These are phyloP conservation scores for Cheirogaleus major DNA, from an alignment of 2,797 vertebrate species.

Conservation along the genomic window DNA sequence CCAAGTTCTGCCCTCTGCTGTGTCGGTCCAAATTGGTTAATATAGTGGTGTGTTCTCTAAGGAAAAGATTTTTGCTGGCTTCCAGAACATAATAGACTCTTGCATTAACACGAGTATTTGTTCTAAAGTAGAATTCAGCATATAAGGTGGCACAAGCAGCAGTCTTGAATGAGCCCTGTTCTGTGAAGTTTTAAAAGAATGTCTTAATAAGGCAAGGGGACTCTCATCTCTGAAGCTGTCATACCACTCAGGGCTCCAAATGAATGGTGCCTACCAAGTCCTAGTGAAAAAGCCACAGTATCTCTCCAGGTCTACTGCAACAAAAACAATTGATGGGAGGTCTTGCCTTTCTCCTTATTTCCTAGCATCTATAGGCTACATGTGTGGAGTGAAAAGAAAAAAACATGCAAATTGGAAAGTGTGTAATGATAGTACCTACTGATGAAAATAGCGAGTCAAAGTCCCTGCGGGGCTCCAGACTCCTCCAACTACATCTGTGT, in stretches of 20 bases:
- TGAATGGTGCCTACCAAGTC: not conserved
- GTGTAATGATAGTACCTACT: not conserved
- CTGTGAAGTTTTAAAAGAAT: not conserved
- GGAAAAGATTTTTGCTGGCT: conserved; percentile 5
- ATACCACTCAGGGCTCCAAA: not conserved
- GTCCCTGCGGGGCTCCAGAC: not conserved
- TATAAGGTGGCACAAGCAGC: not conserved
- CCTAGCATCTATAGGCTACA: not conserved
- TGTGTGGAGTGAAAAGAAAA: not conserved
- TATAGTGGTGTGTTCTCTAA: not conserved
- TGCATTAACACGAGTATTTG: not conserved
- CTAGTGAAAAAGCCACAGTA: not conserved
- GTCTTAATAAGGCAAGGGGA: not conserved
- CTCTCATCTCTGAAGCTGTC: not conserved
- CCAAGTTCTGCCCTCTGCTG: conserved; percentile 57
- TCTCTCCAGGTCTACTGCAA: not conserved
- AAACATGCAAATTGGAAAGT: not conserved
- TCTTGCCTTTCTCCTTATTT: not conserved
- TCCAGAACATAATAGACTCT: not conserved
- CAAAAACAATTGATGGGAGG: not conserved
- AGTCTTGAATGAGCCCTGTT: not conserved
- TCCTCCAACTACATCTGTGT: not conserved
- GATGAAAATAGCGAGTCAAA: not conserved
- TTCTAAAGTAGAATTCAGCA: conserved; percentile 28
- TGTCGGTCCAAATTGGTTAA: conserved; percentile 35